Evolutionary conservation across 2,113 vertebrate genomes (phyloP), one percentile per base, ranked within the genome.

Genomic region (Crotalus tigris): DNA sequence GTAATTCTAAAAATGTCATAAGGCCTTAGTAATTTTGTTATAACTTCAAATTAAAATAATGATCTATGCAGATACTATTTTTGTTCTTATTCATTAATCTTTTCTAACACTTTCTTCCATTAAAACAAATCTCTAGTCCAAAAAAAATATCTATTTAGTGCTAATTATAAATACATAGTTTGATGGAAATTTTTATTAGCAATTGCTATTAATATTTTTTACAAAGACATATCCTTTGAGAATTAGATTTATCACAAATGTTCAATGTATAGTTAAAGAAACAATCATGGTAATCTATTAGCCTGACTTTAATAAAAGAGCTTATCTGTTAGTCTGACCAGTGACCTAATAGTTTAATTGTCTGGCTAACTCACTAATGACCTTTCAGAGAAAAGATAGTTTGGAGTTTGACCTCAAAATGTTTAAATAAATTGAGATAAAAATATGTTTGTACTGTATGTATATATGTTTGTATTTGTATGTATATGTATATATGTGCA

Each of bases 21-120:
- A 92, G 6, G 13, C 69, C 92, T 33, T 91, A 94, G 91, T 85
- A 54, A 26, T 11, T 92, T 92, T 94, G 93, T 85, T 46, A 57
- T 85, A 89, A 23, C 90, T 96, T 94, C 75, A 93, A 94, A 90
- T 87, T 87, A 94, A 75, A 54, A 91, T 46, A 49, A 92, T 49
- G 51, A 93, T 13, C 61, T n/a, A n/a, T 94, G 29, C 12, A 93
- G 54, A 88, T 8, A 88, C 6, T 91, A 29, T 89, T 94, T 90
- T 81, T 90, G 24, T 26, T 88, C 2, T 91, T 19, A 93, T 54
- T 93, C 90, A 90, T 6, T 89, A 75, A 90, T 15, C 2, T 92
- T 64, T 94, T 94, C 49, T 49, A 93, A 53, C 12, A 85, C 0
- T 91, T 2, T 2, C 9, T 9, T 55, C 53, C 90, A 69, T 55